Evolutionary conservation across 2,113 vertebrate species (phyloP).

Genomic region (Cairina moschata): DNA sequence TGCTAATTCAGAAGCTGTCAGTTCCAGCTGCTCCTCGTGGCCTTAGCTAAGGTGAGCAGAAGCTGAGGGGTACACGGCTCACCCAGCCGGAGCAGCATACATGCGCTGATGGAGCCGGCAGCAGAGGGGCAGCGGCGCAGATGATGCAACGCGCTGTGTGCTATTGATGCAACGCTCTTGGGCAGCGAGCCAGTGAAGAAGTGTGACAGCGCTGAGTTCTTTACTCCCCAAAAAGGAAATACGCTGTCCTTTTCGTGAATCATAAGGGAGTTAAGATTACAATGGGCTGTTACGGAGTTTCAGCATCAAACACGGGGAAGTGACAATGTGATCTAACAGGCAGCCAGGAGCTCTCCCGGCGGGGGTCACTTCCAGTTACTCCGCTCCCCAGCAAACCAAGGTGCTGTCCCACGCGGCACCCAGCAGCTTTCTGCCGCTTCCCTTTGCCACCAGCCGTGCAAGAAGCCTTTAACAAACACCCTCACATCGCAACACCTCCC

Average conservation of each 20-base stretch:
- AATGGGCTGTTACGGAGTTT: neutral
- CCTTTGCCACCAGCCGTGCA: neutral
- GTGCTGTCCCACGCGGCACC: fast-evolving
- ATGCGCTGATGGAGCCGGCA: fast-evolving
- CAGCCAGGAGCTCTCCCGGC: neutral
- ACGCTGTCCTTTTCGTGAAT: neutral
- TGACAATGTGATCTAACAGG: fast-evolving
- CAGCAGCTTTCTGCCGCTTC: fast-evolving
- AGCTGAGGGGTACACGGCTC: fast-evolving
- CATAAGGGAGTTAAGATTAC: neutral
- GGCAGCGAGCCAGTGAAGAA: neutral
- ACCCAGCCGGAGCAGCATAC: fast-evolving
- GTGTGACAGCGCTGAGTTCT: neutral
- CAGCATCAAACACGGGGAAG: neutral
- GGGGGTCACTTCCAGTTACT: neutral
- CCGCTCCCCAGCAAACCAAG: neutral
- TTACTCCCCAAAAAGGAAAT: neutral
- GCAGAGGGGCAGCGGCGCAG: neutral
- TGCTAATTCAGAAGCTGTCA: neutral
- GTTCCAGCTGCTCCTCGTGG: neutral
- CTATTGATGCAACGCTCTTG: neutral
- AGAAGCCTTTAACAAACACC: fast-evolving
- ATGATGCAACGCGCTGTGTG: neutral
- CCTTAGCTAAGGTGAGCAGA: neutral
- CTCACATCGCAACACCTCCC: fast-evolving